Percentiles rank a stretch among this genome's conserved stretches.
These are phyloP conservation scores for Meloidogyne hapla DNA, from an alignment of 1,140 invertebrate species.

Conservation along the genomic window DNA sequence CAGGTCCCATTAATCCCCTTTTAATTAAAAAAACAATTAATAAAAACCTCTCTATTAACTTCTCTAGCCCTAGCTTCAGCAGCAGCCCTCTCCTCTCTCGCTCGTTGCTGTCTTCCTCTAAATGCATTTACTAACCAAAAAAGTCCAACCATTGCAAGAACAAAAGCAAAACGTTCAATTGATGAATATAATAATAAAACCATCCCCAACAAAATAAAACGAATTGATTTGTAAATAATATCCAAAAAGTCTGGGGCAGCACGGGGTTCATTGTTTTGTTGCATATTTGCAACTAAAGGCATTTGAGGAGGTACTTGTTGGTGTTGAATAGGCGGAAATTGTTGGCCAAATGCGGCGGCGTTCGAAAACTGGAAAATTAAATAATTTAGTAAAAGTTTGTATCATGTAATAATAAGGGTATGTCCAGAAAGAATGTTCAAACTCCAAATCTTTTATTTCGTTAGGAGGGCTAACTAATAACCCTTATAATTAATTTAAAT, in stretches of 20 bases:
- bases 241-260: constrained; percentile 10
- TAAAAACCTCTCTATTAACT: neutral
- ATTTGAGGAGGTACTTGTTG: neutral
- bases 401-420: no score
- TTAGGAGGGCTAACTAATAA: no score
- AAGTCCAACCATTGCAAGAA: neutral
- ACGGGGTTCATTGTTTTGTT: neutral
- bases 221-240: constrained; percentile 10
- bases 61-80: neutral
- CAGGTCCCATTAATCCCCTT: no score
- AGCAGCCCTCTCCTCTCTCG: neutral
- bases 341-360: neutral
- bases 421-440: neutral
- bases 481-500: no score
- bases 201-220: constrained; percentile 26
- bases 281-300: neutral
- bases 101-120: neutral
- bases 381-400: no score
- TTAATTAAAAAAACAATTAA: neutral
- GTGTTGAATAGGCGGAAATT: neutral
- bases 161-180: constrained; percentile 14
- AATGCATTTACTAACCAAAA: neutral
- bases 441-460: no score
- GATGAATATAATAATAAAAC: constrained; percentile 23
- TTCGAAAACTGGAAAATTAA: neutral